These are phyloP conservation scores for Galeruca laticollis DNA, from an alignment of 2,888 invertebrate genomes.

Conservation along the genomic window DNA sequence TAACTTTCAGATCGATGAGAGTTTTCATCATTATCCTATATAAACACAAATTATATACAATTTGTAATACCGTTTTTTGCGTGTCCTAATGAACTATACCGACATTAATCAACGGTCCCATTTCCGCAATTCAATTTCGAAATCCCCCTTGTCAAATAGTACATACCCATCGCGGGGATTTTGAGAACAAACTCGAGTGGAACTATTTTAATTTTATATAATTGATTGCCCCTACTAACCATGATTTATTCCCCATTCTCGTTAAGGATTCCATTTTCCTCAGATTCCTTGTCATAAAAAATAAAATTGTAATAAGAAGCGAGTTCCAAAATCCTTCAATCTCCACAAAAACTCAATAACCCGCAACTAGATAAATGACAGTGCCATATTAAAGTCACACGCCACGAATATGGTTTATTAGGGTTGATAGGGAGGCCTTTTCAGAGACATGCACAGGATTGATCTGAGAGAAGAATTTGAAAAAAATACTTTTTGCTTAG, in stretches of 20 bases:
- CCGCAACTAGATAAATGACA: conserved; percentile 42
- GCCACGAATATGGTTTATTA: conserved; percentile 53
- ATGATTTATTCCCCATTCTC: conserved; percentile 30
- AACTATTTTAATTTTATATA: conserved; percentile 23
- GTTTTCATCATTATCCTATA: background rate
- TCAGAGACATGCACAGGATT: background rate
- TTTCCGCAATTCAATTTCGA: conserved; percentile 4
- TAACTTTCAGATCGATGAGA: too few relatives aligned
- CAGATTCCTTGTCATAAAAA: conserved; percentile 32
- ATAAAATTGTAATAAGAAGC: conserved; percentile 35
- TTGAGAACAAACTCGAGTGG: background rate
- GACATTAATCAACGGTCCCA: background rate
- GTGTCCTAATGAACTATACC: background rate
- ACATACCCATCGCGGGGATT: background rate
- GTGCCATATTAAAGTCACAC: conserved; percentile 47
- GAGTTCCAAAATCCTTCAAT: conserved; percentile 33
- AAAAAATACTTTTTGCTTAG: background rate
- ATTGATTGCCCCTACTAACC: conserved; percentile 27
- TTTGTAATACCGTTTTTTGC: background rate
- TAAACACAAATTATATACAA: background rate
- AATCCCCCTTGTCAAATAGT: background rate
- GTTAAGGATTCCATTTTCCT: conserved; percentile 27
- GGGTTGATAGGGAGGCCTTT: conserved; percentile 9
- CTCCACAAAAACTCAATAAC: conserved; percentile 43
- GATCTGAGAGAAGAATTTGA: background rate